These are phyloP conservation scores for Egretta garzetta DNA, from an alignment of 2,113 vertebrate species.

Conservation along the genomic window DNA sequence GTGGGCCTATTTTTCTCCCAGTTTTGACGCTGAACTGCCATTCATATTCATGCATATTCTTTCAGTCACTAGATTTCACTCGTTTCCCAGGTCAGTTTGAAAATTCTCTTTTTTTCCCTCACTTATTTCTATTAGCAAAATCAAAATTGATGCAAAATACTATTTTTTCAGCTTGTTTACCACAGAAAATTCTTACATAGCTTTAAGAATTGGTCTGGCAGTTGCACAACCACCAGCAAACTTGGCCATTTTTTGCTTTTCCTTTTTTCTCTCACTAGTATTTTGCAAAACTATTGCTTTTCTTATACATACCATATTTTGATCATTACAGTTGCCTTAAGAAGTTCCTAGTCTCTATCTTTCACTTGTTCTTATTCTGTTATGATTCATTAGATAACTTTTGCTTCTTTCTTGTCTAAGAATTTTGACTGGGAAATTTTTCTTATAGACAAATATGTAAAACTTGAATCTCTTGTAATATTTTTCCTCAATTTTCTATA, in stretches of 20 bases:
- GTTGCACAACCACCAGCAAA: background rate
- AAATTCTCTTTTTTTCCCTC: rapidly evolving
- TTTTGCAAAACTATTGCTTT: background rate
- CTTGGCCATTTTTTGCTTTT: background rate
- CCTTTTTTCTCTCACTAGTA: background rate
- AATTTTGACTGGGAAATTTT: background rate
- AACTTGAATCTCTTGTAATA: background rate
- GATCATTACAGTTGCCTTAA: background rate
- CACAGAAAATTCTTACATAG: background rate
- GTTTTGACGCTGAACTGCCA: background rate
- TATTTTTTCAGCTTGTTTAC: background rate
- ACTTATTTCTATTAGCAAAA: background rate
- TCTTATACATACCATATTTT: background rate
- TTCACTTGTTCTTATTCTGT: background rate
- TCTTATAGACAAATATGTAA: background rate
- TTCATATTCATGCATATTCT: background rate
- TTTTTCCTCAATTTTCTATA: background rate
- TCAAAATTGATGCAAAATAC: background rate
- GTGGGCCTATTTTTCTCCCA: background rate
- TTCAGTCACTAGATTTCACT: background rate
- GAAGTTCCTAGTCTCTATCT: background rate
- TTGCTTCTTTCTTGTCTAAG: background rate
- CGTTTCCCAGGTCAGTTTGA: background rate
- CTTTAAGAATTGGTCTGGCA: background rate
- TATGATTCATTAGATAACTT: background rate